These are phyloP conservation scores for Branchinecta sandiegonensis DNA, from an alignment of 2,888 invertebrate species.

Conservation along the genomic window DNA sequence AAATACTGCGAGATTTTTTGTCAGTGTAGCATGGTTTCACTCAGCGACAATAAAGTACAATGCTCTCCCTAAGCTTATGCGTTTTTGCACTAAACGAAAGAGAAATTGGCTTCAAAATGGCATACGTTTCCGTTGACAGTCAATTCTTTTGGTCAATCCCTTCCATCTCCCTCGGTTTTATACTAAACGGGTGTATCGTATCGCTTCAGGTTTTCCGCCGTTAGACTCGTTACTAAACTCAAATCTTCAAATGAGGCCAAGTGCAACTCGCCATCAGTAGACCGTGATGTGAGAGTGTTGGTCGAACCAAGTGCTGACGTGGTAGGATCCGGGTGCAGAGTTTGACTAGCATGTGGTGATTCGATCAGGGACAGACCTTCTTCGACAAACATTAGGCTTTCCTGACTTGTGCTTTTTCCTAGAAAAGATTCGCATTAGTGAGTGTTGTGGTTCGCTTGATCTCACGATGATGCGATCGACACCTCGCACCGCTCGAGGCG, in stretches of 20 bases:
- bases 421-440: not conserved
- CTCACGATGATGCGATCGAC: too few relatives aligned
- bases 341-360: constrained; percentile 18
- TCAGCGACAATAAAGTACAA: too few relatives aligned
- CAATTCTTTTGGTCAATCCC: too few relatives aligned
- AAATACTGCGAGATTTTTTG: too few relatives aligned
- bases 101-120: too few relatives aligned
- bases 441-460: too few relatives aligned
- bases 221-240: not conserved
- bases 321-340: not conserved
- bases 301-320: not conserved
- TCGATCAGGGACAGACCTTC: constrained; percentile 21
- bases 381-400: constrained; percentile 22
- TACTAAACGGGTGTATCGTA: not conserved
- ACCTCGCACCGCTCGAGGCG: too few relatives aligned
- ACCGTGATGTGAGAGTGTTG: not conserved
- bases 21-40: too few relatives aligned
- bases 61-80: too few relatives aligned
- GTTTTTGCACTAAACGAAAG: too few relatives aligned
- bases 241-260: constrained; percentile 2
- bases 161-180: too few relatives aligned
- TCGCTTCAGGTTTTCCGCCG: not conserved
- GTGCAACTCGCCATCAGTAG: not conserved
- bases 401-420: constrained; percentile 19
- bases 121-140: too few relatives aligned